phyloP scores from a whole-genome alignment of 2,888 invertebrate genomes.

The Neocrepidodera transversa region DNA sequence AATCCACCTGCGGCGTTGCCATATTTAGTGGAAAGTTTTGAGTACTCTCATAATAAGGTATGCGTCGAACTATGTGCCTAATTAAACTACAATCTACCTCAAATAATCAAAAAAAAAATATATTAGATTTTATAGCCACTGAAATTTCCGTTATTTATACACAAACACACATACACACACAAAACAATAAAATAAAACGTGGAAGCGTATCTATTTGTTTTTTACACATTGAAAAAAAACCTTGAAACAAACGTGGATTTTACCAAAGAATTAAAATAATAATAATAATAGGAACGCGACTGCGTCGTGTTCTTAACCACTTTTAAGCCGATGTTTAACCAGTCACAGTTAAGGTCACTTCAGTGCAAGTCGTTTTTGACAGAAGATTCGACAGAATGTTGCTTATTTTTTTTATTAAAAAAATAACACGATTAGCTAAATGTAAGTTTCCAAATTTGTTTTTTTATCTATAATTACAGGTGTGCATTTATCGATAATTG shows the following conservation, averaged over 20 bases:
- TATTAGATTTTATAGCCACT: conserved; percentile 57
- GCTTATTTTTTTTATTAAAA: no score
- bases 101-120: conserved; percentile 61
- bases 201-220: conserved; percentile 20
- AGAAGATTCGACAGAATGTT: no score
- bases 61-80: conserved; percentile 56
- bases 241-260: conserved; percentile 23
- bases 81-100: conserved; percentile 60
- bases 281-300: conserved; percentile 30
- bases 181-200: conserved; percentile 18
- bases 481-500: no score
- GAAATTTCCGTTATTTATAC: conserved; percentile 58
- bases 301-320: conserved; percentile 23
- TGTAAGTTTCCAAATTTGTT: no score
- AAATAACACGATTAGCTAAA: no score
- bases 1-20: conserved; percentile 29
- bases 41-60: conserved; percentile 56
- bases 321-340: conserved; percentile 27
- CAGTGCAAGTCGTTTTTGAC: conserved; percentile 1
- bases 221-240: conserved; percentile 18
- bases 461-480: no score
- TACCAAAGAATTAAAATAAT: conserved; percentile 32
- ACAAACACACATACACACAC: conserved; percentile 50
- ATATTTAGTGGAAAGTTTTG: conserved; percentile 53
- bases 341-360: conserved; percentile 19